Conservation (phyloP, 2,113 vertebrate genomes). For the Smithornis capensis region DNA sequence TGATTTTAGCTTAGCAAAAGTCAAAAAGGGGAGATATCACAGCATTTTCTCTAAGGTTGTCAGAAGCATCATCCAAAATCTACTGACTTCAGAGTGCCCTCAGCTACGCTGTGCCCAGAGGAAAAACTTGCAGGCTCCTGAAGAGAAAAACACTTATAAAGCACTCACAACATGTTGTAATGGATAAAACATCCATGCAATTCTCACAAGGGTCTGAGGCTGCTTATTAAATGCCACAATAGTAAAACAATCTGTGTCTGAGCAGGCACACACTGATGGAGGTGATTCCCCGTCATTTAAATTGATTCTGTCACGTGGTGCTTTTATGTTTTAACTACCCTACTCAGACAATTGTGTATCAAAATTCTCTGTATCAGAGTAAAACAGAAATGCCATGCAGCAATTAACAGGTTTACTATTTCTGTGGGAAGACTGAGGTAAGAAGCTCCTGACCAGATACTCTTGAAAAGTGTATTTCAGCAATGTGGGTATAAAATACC, state of each 20-base stretch:
- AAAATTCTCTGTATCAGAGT: background rate
- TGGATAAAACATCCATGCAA: background rate
- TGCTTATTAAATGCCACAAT: background rate
- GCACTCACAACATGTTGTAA: background rate
- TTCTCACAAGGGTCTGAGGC: background rate
- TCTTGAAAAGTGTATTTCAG: background rate
- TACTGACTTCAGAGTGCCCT: background rate
- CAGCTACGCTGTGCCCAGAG: background rate
- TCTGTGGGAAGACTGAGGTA: background rate
- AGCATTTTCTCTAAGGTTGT: background rate
- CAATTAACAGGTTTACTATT: background rate
- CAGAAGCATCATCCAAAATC: background rate
- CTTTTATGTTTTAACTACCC: background rate
- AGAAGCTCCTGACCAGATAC: background rate
- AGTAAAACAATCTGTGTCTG: background rate
- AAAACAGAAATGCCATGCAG: background rate
- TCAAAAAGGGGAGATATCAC: background rate
- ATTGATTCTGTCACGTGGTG: fast-evolving
- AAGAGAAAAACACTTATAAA: background rate
- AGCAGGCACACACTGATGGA: background rate
- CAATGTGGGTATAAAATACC: background rate
- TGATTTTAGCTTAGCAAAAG: background rate
- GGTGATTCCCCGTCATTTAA: background rate
- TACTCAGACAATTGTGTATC: background rate
- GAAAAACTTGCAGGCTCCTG: background rate